Base-by-base conservation (phyloP, 2,888 invertebrate genomes). In the Rhogogaster chlorosoma region DNA sequence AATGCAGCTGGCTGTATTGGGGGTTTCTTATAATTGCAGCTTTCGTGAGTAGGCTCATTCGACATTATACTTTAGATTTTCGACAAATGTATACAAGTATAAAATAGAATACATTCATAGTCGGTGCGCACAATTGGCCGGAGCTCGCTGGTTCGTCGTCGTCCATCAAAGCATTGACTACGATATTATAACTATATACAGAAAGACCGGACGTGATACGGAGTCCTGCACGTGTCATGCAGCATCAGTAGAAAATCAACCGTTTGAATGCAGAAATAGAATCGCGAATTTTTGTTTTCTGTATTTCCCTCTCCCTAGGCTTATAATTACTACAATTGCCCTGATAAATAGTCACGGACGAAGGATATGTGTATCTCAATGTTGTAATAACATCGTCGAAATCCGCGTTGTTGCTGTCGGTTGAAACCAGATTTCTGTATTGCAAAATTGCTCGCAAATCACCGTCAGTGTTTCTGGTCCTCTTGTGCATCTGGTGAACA, bases 361-460 rank as follows among this genome's bases (percentile, higher is more conserved):
- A 61, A 36, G 61, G 61, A 38, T 80, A 80, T 80, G 61, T 61
- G 57, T 61, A 49, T 32, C 9, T 53, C 53, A 77, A 77, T 77
- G 45, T 77, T 49, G 29, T 77, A 49, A 45, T n/a, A 49, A 77
- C 42, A 49, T 45, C 15, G 49, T 29, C 49, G 53, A 53, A 18
- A 77, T 77, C 49, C n/a, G 53, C 49, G 26, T 53, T 77, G 53
- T 77, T 80, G 18, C 15, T 80, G 80, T 80, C 80, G 61, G 80
- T 80, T 80, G 80, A 80, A 61, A 80, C 61, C 61, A 61, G 80
- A 80, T 80, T 80, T 80, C 80, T 61, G 57, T 61, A 18, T 80
- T 12, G 80, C 38, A 61, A 57, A 80, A 80, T 80, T 80, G 61
- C 80, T 61, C 22, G 57, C 80, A 80, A 80, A 80, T 80, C 38